Conservation (phyloP, 2,797 vertebrate species). For the Sandelia bainsii region DNA sequence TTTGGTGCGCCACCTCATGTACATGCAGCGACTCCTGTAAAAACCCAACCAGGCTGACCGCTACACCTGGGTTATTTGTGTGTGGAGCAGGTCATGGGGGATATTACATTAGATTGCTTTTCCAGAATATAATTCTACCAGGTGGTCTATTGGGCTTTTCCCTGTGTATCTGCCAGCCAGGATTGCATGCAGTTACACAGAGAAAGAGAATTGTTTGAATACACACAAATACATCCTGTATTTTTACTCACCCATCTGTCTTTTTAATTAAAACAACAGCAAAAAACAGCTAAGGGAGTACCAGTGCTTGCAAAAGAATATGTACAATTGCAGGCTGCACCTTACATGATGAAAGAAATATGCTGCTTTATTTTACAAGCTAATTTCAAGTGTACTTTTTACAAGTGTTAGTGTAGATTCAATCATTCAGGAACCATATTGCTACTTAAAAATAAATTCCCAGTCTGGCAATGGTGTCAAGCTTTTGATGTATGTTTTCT, state of each 20-base stretch:
- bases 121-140: constrained; percentile 81
- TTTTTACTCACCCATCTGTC: constrained; percentile 69
- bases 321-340: constrained; percentile 33
- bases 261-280: constrained; percentile 80
- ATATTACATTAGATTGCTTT: constrained; percentile 87
- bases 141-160: constrained; percentile 75
- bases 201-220: constrained; percentile 68
- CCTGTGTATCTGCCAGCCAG: constrained; percentile 74
- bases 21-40: constrained; percentile 78
- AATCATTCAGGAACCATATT: constrained; percentile 34
- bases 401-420: constrained; percentile 42
- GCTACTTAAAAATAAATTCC: constrained; percentile 46
- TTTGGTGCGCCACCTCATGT: constrained; percentile 76
- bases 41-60: constrained; percentile 71
- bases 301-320: constrained; percentile 34
- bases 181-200: constrained; percentile 64
- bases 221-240: constrained; percentile 59
- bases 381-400: constrained; percentile 41
- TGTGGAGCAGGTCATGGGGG: constrained; percentile 76
- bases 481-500: constrained; percentile 41
- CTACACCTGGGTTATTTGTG: constrained; percentile 79
- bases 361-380: constrained; percentile 46
- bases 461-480: constrained; percentile 42
- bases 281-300: constrained; percentile 58
- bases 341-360: constrained; percentile 47